Evolutionary conservation across 2,113 vertebrate genomes (phyloP).

Genomic region (Ammodytes dubius): DNA sequence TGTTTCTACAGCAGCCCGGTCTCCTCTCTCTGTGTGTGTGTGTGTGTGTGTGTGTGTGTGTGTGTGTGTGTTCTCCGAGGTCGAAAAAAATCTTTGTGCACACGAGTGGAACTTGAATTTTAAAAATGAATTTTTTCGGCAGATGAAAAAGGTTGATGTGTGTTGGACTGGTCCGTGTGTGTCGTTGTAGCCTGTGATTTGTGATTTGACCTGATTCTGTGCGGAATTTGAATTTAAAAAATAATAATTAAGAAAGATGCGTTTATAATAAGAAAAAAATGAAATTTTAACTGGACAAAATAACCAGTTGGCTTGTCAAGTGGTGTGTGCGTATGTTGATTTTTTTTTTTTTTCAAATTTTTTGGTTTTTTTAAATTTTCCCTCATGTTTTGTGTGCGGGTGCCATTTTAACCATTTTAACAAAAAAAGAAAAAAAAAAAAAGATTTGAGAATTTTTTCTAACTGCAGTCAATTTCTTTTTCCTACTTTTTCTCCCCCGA

Average conservation of each 20-base stretch:
- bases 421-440: constrained; percentile 58
- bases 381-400: constrained; percentile 55
- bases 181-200: constrained; percentile 61
- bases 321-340: constrained; percentile 37
- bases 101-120: background rate
- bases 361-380: constrained; percentile 29
- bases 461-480: constrained; percentile 65
- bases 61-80: background rate
- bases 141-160: constrained; percentile 18
- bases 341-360: background rate
- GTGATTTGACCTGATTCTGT: constrained; percentile 68
- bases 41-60: background rate
- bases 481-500: constrained; percentile 62
- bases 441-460: constrained; percentile 70
- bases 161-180: constrained; percentile 56
- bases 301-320: constrained; percentile 33
- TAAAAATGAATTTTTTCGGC: constrained; percentile 21
- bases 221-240: constrained; percentile 46
- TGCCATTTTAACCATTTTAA: constrained; percentile 76
- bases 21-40: background rate
- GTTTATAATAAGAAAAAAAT: constrained; percentile 56
- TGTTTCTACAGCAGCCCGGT: constrained; percentile 49
- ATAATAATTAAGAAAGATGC: constrained; percentile 39
- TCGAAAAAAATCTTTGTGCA: background rate
- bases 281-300: constrained; percentile 41